phyloP scores from a whole-genome alignment of 2,113 vertebrate genomes.

The Aegypius monachus region DNA sequence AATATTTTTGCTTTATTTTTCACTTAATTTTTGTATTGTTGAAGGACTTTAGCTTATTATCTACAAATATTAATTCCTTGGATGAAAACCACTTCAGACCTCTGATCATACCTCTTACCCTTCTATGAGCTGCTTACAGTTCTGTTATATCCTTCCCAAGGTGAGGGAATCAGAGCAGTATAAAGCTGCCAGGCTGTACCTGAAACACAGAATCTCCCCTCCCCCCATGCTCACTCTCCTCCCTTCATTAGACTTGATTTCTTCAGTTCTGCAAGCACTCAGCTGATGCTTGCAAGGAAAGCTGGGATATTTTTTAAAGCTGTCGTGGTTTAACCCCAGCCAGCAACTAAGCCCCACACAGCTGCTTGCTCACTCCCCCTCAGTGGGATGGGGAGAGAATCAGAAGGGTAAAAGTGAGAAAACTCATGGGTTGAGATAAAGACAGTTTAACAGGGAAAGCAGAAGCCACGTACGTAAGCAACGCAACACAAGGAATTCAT shows the following conservation, averaged over 20 bases:
- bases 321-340: too few relatives aligned
- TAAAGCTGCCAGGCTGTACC: not conserved
- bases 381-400: too few relatives aligned
- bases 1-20: not conserved
- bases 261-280: not conserved
- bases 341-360: too few relatives aligned
- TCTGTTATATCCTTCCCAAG: not conserved
- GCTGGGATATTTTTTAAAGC: not conserved
- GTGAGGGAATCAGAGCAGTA: not conserved
- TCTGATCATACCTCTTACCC: not conserved
- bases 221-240: not conserved
- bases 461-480: too few relatives aligned
- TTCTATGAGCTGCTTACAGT: not conserved
- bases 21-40: not conserved
- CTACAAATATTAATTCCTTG: not conserved
- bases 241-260: not conserved
- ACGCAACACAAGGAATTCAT: too few relatives aligned
- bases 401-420: too few relatives aligned
- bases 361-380: too few relatives aligned
- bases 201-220: not conserved
- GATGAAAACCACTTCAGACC: not conserved
- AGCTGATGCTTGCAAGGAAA: not conserved
- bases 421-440: too few relatives aligned
- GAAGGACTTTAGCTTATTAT: not conserved
- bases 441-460: too few relatives aligned